phyloP scores from a whole-genome alignment of 2,797 vertebrate genomes.

The Gymnocypris eckloni region DNA sequence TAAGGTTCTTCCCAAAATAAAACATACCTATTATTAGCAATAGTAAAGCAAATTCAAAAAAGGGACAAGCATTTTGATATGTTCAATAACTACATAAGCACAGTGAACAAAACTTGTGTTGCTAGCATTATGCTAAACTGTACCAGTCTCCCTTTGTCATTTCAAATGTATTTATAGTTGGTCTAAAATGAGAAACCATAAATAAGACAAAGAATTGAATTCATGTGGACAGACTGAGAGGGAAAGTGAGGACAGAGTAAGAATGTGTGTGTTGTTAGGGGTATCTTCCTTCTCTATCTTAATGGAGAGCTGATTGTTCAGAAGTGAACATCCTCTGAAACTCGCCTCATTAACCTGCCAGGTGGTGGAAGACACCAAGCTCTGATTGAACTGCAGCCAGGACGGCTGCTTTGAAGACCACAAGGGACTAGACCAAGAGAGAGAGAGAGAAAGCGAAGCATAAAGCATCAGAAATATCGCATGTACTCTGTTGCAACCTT shows the following conservation, averaged over 20 bases:
- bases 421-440: constrained; percentile 41
- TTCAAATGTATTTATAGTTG: not conserved
- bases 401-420: constrained; percentile 58
- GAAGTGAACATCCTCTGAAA: constrained; percentile 51
- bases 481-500: constrained; percentile 21
- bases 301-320: constrained; percentile 28
- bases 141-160: not conserved
- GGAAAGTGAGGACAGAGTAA: not conserved
- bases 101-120: not conserved
- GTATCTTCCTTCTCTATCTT: constrained; percentile 39
- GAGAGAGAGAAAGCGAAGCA: constrained; percentile 10
- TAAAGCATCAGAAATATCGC: not conserved
- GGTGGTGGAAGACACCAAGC: constrained; percentile 52
- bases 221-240: constrained; percentile 21
- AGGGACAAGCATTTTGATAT: not conserved
- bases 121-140: not conserved
- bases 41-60: not conserved
- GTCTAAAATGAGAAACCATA: not conserved
- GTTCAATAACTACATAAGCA: not conserved
- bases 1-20: not conserved
- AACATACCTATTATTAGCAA: not conserved
- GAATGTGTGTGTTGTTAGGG: constrained; percentile 13
- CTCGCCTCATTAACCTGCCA: constrained; percentile 63
- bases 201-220: not conserved
- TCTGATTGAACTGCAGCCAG: constrained; percentile 61